phyloP scores from a whole-genome alignment of 2,888 invertebrate genomes.

The Therioaphis trifolii region DNA sequence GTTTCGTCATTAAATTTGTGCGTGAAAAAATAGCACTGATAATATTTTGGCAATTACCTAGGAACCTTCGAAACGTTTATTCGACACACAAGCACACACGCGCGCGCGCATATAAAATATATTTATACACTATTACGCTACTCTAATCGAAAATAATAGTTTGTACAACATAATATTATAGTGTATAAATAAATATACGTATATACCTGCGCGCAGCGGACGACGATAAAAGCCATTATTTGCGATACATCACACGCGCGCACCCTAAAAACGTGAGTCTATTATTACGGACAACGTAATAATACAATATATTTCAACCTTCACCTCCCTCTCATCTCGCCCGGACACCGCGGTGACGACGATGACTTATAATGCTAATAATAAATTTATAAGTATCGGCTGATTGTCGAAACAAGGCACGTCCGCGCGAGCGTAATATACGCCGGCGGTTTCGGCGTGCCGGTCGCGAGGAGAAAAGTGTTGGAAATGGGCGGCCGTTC shows the following conservation, averaged over 20 bases:
- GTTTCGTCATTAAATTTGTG: too few species aligned
- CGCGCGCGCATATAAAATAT: neutral
- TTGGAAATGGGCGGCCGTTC: conserved; percentile 60
- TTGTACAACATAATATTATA: too few species aligned
- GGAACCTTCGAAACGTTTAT: too few species aligned
- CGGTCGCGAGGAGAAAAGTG: conserved; percentile 47
- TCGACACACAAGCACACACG: too few species aligned
- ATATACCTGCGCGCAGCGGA: neutral
- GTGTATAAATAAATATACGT: too few species aligned
- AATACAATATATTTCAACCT: neutral
- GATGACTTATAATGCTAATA: conserved; percentile 13
- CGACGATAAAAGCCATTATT: neutral
- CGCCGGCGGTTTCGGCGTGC: conserved; percentile 14
- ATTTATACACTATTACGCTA: too few species aligned
- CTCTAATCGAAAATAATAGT: too few species aligned
- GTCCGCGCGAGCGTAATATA: neutral
- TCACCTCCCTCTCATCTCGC: neutral
- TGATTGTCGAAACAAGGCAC: conserved; percentile 41
- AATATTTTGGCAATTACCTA: neutral
- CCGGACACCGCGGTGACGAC: neutral
- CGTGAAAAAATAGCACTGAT: too few species aligned
- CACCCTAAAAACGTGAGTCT: neutral
- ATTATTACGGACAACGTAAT: neutral
- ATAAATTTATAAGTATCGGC: conserved; percentile 38
- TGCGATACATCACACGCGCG: too few species aligned